Base-by-base conservation (phyloP, 2,888 invertebrate species). In the Tachina fera region DNA sequence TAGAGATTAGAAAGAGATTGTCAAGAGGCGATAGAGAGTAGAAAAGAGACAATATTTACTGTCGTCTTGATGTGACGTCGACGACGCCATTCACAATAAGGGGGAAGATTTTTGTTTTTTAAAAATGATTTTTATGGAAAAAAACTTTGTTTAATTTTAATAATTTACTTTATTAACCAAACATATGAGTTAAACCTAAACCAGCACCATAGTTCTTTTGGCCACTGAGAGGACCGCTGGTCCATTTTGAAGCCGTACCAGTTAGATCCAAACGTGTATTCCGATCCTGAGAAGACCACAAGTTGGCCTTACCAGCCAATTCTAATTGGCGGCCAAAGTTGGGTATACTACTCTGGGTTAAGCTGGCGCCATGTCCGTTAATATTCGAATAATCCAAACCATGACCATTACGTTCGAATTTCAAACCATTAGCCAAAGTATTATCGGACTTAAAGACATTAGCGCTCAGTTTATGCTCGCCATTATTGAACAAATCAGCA, bases 361-460 rank as follows among this genome's bases (percentile, higher is more conserved):
- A 63, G 56, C 87, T 87, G 56, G 61, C 90, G 5, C 89, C 88
- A 65, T 91, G 91, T 0, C 91, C 91, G 68, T 91, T 89, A 45
- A 88, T 82, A 61, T 91, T 88, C 0, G 90, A 88, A 88, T 91
- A 91, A 0, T 90, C 90, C 79, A 91, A 82, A 9, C 90, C 91
- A 49, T 88, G 90, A 9, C 91, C 91, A 68, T 91, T 91, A 31
- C 90, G 90, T 43, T 91, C 89, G 82, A 90, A 91, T 68, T 91
- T 83, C n/a, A 91, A 89, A 9, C 91, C 91, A 79, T 91, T 91
- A 65, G 91, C 89, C 14, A 90, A 86, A 16, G 88, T 89, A 63
- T 91, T 91, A 47, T 91, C 90, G 0, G 91, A 91, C 61, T 88
- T 89, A 31, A 91, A 91, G 5, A 84, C 91, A 68, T 90, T 91